Base-by-base conservation (phyloP, 92 coral and sea anemone genomes). In the Parazoanthus atlanticus region DNA sequence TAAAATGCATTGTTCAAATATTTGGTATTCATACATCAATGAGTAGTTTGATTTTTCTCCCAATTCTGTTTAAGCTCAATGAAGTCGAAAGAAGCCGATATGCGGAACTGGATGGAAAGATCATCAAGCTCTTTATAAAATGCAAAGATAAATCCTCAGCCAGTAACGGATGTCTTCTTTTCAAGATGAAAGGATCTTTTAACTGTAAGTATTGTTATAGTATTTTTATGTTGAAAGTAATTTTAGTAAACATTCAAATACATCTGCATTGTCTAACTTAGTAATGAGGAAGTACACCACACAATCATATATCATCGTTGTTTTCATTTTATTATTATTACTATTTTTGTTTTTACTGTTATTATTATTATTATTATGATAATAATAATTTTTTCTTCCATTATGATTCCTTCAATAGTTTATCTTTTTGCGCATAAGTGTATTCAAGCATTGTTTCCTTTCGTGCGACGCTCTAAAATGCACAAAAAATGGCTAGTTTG, bases 121-220 rank as follows among this genome's bases (percentile, higher is more conserved):
- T 84, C 21, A 41, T 84, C 67, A 84, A 69, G 67, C 78, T 84
- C 25, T 84, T 84, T 31, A 38, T 84, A 41, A 70, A 43, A 15
- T 84, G 87, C 40, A 69, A 26, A 0, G 1, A 3, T 1, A 10
- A 75, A 30, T 29, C 78, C 6, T 21, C 16, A 9, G 31, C 10
- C 64, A 47, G 40, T 9, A 58, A 43, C 2, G 76, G 78, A 2
- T 84, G 87, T 12, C 78, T 84, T 71, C 87, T 84, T 28, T 84
- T 84, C 78, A 84, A 84, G 52, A 70, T 71, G 58, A 84, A 84
- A 70, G 87, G 87, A 31, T 69, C 79, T 1, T 69, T 84, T 41
- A 84, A 70, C 29, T 84, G 87, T 84, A 71, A 84, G 87, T 70
- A 75, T 33, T 74, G 23, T 32, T 72, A 19, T 8, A 32, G 29